Evolutionary conservation across 2,113 vertebrate genomes (phyloP).

Genomic region (Podarcis raffonei): DNA sequence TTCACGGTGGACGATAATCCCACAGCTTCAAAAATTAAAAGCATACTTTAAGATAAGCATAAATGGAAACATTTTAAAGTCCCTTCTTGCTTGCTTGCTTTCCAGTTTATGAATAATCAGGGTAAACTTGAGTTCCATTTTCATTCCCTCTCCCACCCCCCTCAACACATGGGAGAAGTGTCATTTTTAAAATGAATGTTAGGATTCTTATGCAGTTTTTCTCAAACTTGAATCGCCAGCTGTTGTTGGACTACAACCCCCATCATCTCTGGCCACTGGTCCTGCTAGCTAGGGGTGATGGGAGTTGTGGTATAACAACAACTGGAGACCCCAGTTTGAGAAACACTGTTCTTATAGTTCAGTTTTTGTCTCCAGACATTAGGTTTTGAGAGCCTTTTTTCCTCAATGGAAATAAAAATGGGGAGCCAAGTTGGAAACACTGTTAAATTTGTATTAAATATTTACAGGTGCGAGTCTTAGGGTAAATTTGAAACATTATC

Average conservation of each 20-base stretch:
- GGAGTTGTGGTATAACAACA: no score
- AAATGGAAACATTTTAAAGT: neutral
- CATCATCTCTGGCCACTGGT: no score
- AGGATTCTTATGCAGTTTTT: neutral
- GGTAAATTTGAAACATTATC: neutral
- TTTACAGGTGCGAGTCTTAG: neutral
- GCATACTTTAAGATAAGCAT: neutral
- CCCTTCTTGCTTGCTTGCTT: neutral
- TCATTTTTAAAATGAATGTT: neutral
- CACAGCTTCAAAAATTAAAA: constrained; percentile 1
- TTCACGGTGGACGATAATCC: neutral
- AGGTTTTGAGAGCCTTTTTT: neutral
- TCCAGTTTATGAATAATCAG: neutral
- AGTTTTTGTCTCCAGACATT: neutral
- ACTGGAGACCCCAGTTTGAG: no score
- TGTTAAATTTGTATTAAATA: neutral
- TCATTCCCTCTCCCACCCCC: neutral
- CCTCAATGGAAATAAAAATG: neutral
- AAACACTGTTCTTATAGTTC: neutral
- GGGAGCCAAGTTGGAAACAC: neutral
- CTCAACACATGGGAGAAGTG: neutral
- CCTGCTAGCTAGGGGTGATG: no score
- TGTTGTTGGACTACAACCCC: no score
- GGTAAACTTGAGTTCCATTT: neutral
- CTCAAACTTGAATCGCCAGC: no score